Percentiles rank a stretch among this genome's conserved stretches.
These are phyloP conservation scores for Ahaetulla prasina DNA, from an alignment of 2,113 vertebrate species.

Conservation along the genomic window DNA sequence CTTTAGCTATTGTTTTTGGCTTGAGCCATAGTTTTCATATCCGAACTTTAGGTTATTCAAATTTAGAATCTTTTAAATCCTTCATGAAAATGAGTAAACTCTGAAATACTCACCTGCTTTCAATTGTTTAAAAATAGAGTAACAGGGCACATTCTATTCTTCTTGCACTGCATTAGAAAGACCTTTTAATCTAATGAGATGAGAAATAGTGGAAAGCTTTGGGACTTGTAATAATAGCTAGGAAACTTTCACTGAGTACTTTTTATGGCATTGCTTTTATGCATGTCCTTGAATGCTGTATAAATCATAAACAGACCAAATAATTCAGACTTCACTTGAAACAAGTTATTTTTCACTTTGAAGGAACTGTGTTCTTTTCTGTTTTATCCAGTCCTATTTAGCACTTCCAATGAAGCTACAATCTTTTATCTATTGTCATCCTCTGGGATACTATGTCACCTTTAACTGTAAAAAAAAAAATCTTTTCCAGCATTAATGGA, in stretches of 20 bases:
- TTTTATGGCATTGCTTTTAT: constrained; percentile 8
- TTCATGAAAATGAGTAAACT: neutral
- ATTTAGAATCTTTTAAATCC: neutral
- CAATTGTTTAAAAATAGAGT: neutral
- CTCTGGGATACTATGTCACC: neutral
- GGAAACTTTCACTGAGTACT: constrained; percentile 1
- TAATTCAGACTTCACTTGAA: constrained; percentile 11
- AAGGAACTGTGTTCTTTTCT: neutral
- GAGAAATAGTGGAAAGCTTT: constrained; percentile 29
- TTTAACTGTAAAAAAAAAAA: neutral
- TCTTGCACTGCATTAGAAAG: constrained; percentile 6
- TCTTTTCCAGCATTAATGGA: neutral
- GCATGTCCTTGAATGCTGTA: neutral
- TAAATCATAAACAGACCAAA: neutral
- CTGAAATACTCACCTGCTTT: neutral
- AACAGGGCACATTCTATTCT: constrained; percentile 11
- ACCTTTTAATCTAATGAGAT: constrained; percentile 33
- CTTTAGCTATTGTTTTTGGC: neutral
- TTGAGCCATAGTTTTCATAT: neutral
- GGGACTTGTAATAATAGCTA: neutral
- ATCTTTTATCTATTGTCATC: neutral
- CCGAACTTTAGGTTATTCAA: neutral
- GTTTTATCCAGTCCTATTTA: neutral
- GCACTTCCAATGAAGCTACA: neutral
- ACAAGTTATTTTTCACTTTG: neutral